Evolutionary conservation across 1,140 invertebrate genomes (phyloP), one percentile per base, ranked within the genome.

Genomic region (Panagrolaimus sp.): DNA sequence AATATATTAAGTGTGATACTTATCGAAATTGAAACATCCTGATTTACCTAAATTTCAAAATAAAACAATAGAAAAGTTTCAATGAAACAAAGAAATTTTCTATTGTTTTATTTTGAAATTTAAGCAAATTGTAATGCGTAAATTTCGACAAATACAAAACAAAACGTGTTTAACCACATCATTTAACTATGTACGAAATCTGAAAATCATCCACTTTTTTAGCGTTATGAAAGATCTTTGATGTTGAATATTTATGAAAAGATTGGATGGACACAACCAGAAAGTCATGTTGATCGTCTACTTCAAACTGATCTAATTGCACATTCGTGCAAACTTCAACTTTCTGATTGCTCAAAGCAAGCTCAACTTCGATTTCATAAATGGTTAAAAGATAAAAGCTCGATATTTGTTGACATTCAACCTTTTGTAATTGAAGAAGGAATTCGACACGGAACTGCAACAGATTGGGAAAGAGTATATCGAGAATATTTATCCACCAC

Each of bases 381-480:
- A 17, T 78, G 76, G 76, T 46, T 73, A 9, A 66, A 66, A 28
- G 67, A 76, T 48, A 68, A 66, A 15, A 65, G 1, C 44, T 77
- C 77, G 9, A 43, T 76, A n/a, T 48, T 62, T 46, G 73, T 80
- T 24, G 76, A 78, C 46, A 58, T 80, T 32, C 67, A 67, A 28
- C 71, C 67, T n/a, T 70, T 78, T 9, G 70, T 77, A 10, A 44
- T 78, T 1, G 75, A 80, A 66, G 77, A 76, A 71, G 76, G 76
- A 32, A 69, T 79, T 21, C 68, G 69, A 14, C 68, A 69, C 9
- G 76, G 76, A 43, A 71, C 47, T 1, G 44, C 66, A 15, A 44
- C 43, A 8, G 71, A 80, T 10, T 78, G 77, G 73, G 77, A 78
- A 47, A 43, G 68, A 47, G 65, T 76, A 9, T 78, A 69, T 62